These are phyloP conservation scores for Terebella lapidaria DNA, from an alignment of 2,888 invertebrate species.

Conservation along the genomic window DNA sequence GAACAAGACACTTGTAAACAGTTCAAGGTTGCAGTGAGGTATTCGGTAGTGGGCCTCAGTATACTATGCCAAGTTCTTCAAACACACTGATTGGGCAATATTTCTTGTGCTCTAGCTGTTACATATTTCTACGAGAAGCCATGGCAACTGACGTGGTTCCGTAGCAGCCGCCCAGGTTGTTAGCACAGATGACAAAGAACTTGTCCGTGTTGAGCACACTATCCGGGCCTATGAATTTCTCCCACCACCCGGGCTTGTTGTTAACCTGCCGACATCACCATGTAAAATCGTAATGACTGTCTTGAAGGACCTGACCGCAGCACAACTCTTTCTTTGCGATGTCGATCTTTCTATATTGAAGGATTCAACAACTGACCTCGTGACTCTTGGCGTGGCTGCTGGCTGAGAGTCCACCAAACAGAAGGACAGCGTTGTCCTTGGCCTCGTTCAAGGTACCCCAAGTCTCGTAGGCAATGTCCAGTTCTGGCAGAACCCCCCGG, in stretches of 20 bases:
- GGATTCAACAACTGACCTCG: conserved; percentile 32
- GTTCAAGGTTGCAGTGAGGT: no score
- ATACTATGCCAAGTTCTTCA: no score
- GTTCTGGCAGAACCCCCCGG: conserved; percentile 39
- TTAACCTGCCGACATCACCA: conserved; percentile 36
- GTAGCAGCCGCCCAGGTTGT: conserved; percentile 50
- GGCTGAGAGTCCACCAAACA: conserved; percentile 48
- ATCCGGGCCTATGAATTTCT: conserved; percentile 51
- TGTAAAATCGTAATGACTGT: not conserved
- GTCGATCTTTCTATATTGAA: no score
- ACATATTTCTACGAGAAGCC: not conserved
- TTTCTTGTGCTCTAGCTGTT: no score
- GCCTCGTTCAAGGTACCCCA: conserved; percentile 49
- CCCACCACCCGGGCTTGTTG: conserved; percentile 50
- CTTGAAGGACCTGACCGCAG: not conserved
- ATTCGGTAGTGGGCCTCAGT: no score
- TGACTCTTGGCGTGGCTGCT: conserved; percentile 51
- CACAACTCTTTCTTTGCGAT: not conserved
- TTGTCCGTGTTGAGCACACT: conserved; percentile 50
- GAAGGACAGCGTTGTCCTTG: conserved; percentile 44
- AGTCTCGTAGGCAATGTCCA: conserved; percentile 49
- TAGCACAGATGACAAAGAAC: conserved; percentile 50
- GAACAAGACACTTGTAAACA: no score
- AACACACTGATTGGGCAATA: no score
- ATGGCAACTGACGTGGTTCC: conserved; percentile 39